Evolutionary conservation across 2,797 vertebrate genomes (phyloP), one percentile per base, ranked within the genome.

Genomic region (Ciconia nigra): DNA sequence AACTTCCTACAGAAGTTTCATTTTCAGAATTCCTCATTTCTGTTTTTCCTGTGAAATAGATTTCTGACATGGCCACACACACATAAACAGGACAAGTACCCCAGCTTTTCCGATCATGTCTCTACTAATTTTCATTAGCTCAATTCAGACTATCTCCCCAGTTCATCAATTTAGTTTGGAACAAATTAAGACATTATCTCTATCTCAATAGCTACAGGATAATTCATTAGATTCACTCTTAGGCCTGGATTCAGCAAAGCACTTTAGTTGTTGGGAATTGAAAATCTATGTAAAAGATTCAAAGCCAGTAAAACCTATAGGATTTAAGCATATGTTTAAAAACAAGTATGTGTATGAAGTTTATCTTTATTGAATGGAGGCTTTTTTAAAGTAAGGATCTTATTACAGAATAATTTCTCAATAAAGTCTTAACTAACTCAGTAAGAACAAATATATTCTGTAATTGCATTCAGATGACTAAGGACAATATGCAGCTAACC

Each of bases 101-200:
- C 15, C 51, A 79, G 47, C 47, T 87, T 81, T 94, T 96, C 58
- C 51, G 62, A 18, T 86, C 42, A 42, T 24, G 21, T 85, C 49
- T 59, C 83, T 88, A 35, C 63, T 78, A 77, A 82, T 93, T 89
- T 81, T 65, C 72, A 83, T 95, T 80, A 92, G 37, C 46, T 88
- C n/a, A 62, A 17, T 83, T 93, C 67, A 94, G 41, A 51, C 31
- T 41, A 15, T 93, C 82, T 77, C 31, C 15, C 17, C 49, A 63
- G 29, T 83, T 93, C 37, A 79, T 89, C 90, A 90, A 0, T 92
- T 87, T 59, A 37, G 62, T 86, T 93, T 69, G 80, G 59, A 96
- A 65, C 72, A 94, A 88, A 89, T 92, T 69, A 93, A 96, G 70
- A 89, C 35, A 55, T 87, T 87, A 83, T 83, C 72, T 85, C 65